Base-by-base conservation (phyloP, 2,113 vertebrate species). In the Leptobrachium leishanense region DNA sequence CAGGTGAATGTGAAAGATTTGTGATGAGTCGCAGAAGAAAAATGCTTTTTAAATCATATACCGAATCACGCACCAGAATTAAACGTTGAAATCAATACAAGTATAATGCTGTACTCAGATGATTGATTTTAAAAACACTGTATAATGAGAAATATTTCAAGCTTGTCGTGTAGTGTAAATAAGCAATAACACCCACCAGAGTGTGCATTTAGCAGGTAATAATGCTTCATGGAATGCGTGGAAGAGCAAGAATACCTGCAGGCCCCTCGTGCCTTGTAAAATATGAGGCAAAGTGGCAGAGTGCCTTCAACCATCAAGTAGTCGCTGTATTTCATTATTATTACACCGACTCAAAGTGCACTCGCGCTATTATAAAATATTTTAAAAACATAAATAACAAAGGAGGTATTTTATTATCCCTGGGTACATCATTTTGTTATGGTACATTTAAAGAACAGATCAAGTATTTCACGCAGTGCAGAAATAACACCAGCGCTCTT, bases 371-470 rank as follows among this genome's bases (percentile, higher is more conserved):
- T 81, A 67, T 81, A 81, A 81, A 81, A 81, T 81, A 81, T 81
- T 81, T 74, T 81, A 81, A 81, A 50, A 68, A 68, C 78, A 81
- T 81, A 81, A 81, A 81, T 81, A 81, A 81, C 78, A 81, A 81
- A 81, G 67, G 71, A 44, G 76, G 65, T 81, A 74, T 81, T 81
- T 81, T 81, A 81, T 81, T 81, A 81, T 81, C 72, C 65, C 63
- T 74, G 66, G 72, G 64, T 74, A 68, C 78, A 81, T 81, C 78
- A 81, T 81, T 57, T 46, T 55, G 63, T 74, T 74, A 81, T 81
- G 71, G 78, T 74, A 81, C 78, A 81, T 81, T 80, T 74, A 81
- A 81, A 74, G 72, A 81, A 68, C 78, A 81, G 72, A 80, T 74
- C 78, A 74, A 74, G 78, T 68, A 72, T 81, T 81, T 74, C 68